phyloP scores from a whole-genome alignment of 2,797 vertebrate genomes.

The Propithecus deckenii region DNA sequence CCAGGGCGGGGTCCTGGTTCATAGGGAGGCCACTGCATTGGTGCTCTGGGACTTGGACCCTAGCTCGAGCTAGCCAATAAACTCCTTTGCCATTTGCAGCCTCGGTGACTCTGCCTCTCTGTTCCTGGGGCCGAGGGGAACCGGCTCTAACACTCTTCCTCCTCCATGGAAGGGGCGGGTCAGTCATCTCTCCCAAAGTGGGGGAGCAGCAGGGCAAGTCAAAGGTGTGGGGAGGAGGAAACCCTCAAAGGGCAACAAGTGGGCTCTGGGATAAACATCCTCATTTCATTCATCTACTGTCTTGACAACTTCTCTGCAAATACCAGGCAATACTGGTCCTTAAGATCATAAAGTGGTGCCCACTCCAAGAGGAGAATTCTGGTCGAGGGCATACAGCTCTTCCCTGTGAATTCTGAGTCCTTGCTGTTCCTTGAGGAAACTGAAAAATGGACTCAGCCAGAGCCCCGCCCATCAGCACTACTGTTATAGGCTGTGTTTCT shows the following conservation, averaged over 20 bases:
- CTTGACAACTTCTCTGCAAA: neutral
- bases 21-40: too few species aligned
- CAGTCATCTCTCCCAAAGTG: neutral
- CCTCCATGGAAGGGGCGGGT: fast-evolving
- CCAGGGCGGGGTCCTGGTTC: too few species aligned
- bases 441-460: neutral
- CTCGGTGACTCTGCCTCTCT: too few species aligned
- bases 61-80: too few species aligned
- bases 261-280: neutral
- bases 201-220: too few species aligned
- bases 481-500: neutral
- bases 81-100: too few species aligned
- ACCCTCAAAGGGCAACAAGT: neutral
- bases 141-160: too few species aligned
- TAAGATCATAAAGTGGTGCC: neutral
- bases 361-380: neutral
- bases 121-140: too few species aligned
- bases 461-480: neutral
- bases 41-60: too few species aligned
- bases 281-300: neutral
- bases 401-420: neutral
- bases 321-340: neutral
- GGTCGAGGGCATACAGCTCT: neutral
- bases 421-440: neutral
- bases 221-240: neutral